Percentiles rank a stretch among this genome's conserved stretches.
Conservation (phyloP, 2,113 vertebrate genomes). For the Tragelaphus strepsiceros region DNA sequence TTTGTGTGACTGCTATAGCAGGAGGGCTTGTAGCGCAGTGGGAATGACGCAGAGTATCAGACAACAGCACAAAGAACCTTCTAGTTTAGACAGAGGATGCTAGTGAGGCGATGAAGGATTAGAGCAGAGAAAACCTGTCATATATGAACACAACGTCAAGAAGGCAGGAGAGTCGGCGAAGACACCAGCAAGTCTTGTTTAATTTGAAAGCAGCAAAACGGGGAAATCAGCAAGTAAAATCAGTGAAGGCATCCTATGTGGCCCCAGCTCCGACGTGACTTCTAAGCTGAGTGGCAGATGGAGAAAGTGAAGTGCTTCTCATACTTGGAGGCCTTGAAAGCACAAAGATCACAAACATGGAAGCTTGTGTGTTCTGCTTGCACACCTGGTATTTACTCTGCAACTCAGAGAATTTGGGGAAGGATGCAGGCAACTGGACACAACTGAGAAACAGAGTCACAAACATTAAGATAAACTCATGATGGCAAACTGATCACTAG, state of each 20-base stretch:
- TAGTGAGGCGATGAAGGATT: not conserved
- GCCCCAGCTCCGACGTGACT: too few species aligned
- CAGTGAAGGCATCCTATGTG: not conserved
- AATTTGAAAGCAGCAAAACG: not conserved
- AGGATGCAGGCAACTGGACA: not conserved
- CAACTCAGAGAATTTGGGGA: not conserved
- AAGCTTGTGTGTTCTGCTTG: not conserved
- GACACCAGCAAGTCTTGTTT: not conserved
- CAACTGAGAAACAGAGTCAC: not conserved
- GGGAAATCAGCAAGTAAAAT: not conserved
- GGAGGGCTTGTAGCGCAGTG: not conserved
- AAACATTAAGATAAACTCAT: not conserved
- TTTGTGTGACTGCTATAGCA: fast-evolving
- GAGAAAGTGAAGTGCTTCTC: not conserved
- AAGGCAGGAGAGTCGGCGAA: not conserved
- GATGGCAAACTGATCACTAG: not conserved
- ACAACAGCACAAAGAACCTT: not conserved
- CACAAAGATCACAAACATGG: not conserved
- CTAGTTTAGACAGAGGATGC: not conserved
- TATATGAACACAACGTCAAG: not conserved
- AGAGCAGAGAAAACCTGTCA: not conserved
- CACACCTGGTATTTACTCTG: not conserved
- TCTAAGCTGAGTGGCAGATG: not conserved
- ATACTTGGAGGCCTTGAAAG: not conserved
- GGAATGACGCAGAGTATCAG: not conserved